Percentiles rank a stretch among this genome's conserved stretches.
These are phyloP conservation scores for Megaleporinus macrocephalus DNA, from an alignment of 2,113 vertebrate species.

Conservation along the genomic window DNA sequence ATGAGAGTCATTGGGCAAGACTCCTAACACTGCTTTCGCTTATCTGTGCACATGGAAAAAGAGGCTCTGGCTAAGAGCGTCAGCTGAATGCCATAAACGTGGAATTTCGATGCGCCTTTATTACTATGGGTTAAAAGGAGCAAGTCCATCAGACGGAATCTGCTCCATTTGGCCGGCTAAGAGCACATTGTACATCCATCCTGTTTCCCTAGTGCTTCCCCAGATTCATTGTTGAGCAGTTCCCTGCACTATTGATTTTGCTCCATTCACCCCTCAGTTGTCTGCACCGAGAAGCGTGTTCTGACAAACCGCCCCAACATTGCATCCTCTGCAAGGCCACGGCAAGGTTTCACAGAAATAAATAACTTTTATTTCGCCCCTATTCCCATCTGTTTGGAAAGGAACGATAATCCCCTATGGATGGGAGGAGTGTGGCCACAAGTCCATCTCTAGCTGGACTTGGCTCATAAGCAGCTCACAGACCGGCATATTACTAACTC, in stretches of 20 bases:
- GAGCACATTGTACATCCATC: conserved; percentile 71
- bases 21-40: no score
- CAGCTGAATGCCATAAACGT: no score
- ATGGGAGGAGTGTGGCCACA: conserved; percentile 33
- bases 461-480: background rate
- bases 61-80: no score
- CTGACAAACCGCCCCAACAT: conserved; percentile 66
- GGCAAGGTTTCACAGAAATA: conserved; percentile 48
- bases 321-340: conserved; percentile 46
- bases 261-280: conserved; percentile 67
- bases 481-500: background rate
- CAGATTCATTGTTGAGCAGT: conserved; percentile 68
- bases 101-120: background rate
- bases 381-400: conserved; percentile 40
- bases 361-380: conserved; percentile 44
- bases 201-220: conserved; percentile 69
- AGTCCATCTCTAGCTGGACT: background rate
- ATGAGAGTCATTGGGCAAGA: no score
- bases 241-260: conserved; percentile 74
- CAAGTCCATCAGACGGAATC: conserved; percentile 71
- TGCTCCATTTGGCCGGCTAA: conserved; percentile 72
- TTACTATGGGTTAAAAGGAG: conserved; percentile 56
- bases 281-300: conserved; percentile 64
- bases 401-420: conserved; percentile 33
- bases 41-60: no score